Base-by-base conservation (phyloP, 2,888 invertebrate genomes). In the Keiferia lycopersicella region DNA sequence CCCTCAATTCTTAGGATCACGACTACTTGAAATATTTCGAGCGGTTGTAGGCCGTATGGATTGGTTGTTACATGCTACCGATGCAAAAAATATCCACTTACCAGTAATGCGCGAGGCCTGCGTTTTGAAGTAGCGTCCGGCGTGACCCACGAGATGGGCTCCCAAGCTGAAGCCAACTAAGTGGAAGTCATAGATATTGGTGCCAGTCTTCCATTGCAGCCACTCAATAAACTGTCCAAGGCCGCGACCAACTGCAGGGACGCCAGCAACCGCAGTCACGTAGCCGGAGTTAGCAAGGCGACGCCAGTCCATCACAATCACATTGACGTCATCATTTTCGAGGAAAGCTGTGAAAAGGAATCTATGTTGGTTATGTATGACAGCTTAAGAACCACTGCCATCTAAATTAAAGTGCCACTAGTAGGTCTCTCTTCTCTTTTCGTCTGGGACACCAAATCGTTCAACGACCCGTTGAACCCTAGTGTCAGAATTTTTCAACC, bases 141-240 rank as follows among this genome's bases (percentile, higher is more conserved):
- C 80, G 39, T 78, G 79, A 0, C 83, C 86, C 38, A 80, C 83
- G 2, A 83, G 61, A 64, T 86, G 86, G 20, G 80, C 84, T 2
- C 86, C 86, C 63, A 85, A 72, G 63, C 84, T 83, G 73, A 82
- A 82, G 6, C 86, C 86, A 10, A 81, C 72, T 8, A 86, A 65
- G 64, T 86, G 86, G 65, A 84, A 75, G 6, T 66, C 67, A n/a
- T 66, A 66, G 22, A 68, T 73, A 0, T 71, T 65, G 6, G 71
- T 73, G 0, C 81, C 82, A 22, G 79, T 75, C 1, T 67, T 68
- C 0, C 39, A 51, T 64, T 68, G 71, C 0, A 86, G 63, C 71
- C 73, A 81, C 11, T 67, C 67, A 22, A 85, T 57, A 67, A 84
- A 86, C 38, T 76, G 73, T 45, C 84, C 86, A 12, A 87, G 66